phyloP scores from a whole-genome alignment of 2,888 invertebrate genomes.

The Conomelus anceps region DNA sequence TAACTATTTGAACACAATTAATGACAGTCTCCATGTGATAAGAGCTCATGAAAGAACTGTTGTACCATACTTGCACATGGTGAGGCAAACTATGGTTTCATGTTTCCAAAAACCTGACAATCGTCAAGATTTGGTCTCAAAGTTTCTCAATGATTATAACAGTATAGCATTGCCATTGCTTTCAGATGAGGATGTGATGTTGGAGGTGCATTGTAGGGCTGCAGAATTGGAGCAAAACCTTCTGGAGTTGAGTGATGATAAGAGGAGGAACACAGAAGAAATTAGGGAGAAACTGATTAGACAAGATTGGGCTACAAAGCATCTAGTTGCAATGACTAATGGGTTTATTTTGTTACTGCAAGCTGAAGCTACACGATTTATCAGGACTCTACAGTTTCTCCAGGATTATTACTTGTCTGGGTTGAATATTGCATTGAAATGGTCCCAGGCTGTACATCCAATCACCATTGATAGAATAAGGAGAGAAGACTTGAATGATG shows the following conservation, averaged over 20 bases:
- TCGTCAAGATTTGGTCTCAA: constrained; percentile 51
- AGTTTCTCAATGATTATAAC: constrained; percentile 55
- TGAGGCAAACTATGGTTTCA: constrained; percentile 50
- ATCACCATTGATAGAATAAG: neutral
- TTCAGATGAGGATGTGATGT: constrained; percentile 50
- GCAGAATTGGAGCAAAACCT: constrained; percentile 48
- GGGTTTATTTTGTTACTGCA: constrained; percentile 52
- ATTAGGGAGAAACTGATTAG: constrained; percentile 48
- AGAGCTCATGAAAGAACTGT: constrained; percentile 50
- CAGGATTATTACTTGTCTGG: constrained; percentile 45
- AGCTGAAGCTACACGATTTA: constrained; percentile 54
- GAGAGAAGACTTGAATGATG: neutral
- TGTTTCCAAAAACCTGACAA: constrained; percentile 50
- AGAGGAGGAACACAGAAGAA: constrained; percentile 49
- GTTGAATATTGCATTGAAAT: constrained; percentile 29
- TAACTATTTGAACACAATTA: constrained; percentile 48
- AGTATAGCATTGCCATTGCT: constrained; percentile 53
- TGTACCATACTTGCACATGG: constrained; percentile 50
- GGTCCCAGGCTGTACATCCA: neutral
- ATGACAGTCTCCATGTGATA: constrained; percentile 52
- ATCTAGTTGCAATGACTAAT: constrained; percentile 50
- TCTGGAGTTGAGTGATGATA: constrained; percentile 51
- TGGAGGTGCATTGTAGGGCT: constrained; percentile 54
- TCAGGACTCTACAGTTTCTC: constrained; percentile 43
- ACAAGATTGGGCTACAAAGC: constrained; percentile 53